Conservation (phyloP, 2,113 vertebrate species). For the Catharus minimus region DNA sequence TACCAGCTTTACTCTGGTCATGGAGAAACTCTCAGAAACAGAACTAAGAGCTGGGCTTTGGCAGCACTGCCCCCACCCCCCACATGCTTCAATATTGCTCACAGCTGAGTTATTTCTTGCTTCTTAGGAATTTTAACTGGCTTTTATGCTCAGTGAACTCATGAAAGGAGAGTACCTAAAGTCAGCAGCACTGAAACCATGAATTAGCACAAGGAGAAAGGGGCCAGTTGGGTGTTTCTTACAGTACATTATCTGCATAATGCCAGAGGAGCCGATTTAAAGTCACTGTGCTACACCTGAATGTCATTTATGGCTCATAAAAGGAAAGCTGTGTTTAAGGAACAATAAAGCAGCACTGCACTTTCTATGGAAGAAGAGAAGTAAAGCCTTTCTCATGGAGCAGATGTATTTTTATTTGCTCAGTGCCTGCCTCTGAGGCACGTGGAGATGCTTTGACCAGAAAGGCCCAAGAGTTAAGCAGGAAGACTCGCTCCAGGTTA, state of each 20-base stretch:
- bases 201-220: conserved; percentile 25
- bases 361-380: background rate
- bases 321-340: conserved; percentile 32
- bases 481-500: background rate
- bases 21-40: background rate
- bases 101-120: conserved; percentile 59
- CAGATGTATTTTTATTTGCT: conserved; percentile 21
- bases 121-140: conserved; percentile 46
- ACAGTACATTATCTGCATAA: background rate
- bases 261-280: conserved; percentile 50
- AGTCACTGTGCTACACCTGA: conserved; percentile 33
- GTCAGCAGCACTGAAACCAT: conserved; percentile 18
- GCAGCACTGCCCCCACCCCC: background rate
- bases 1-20: background rate
- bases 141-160: conserved; percentile 47
- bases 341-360: conserved; percentile 27
- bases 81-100: conserved; percentile 33
- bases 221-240: conserved; percentile 12
- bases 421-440: background rate
- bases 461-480: background rate
- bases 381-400: background rate
- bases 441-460: background rate
- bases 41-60: background rate
- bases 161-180: conserved; percentile 28
- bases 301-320: background rate